Conservation (phyloP, 2,888 invertebrate species). For the Plebejus anna region DNA sequence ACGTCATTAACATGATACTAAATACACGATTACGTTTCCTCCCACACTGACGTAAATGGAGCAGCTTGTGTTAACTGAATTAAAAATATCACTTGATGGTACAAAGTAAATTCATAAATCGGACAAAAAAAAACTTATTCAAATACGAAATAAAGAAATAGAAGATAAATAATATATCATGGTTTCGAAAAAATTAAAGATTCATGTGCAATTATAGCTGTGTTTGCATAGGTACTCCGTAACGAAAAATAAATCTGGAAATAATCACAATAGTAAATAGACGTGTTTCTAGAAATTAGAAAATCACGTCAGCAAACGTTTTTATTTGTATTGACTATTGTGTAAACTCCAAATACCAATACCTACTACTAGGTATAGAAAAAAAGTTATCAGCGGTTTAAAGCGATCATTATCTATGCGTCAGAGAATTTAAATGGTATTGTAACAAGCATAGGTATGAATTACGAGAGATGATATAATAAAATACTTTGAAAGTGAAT, state of each 20-base stretch:
- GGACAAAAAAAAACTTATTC: background rate
- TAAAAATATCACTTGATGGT: too few relatives aligned
- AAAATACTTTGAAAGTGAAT: constrained; percentile 34
- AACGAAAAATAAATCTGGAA: background rate
- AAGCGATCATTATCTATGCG: background rate
- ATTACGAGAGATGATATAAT: constrained; percentile 37
- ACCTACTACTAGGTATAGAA: background rate
- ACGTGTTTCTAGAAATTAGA: background rate
- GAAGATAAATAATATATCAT: too few relatives aligned
- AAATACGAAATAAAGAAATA: too few relatives aligned
- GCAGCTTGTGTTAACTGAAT: too few relatives aligned
- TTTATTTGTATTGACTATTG: background rate
- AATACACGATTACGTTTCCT: too few relatives aligned
- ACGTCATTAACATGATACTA: too few relatives aligned
- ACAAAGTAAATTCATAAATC: background rate
- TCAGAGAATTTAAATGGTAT: constrained; percentile 24
- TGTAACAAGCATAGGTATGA: constrained; percentile 26
- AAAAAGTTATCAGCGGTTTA: background rate
- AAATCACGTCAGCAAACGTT: background rate
- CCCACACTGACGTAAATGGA: too few relatives aligned
- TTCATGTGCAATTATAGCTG: too few relatives aligned
- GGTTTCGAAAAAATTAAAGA: background rate
- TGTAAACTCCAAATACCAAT: background rate
- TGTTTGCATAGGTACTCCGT: background rate
- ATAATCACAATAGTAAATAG: background rate